Base-by-base conservation (phyloP, 1,140 invertebrate species). In the Manduca sexta region DNA sequence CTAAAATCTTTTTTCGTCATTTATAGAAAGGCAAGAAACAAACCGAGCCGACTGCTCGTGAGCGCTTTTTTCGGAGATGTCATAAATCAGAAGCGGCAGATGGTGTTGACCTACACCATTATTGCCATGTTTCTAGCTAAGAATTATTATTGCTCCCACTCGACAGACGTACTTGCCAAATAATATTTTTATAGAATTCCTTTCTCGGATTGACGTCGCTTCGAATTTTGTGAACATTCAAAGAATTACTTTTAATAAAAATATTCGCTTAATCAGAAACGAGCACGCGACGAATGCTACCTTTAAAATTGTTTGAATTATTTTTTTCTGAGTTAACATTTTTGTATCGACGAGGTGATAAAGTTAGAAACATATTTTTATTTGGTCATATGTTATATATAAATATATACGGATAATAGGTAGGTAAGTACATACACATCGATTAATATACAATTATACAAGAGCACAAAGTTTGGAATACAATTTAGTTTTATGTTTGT, bases 71-170 rank as follows among this genome's bases (percentile, higher is more conserved):
- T 59, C 56, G 45, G 42, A 59, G 56, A 64, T 69, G 61, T 72
- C 69, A 77, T 77, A 77, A 77, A 77, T 77, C 74, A 77, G 69
- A 56, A 62, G 71, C 65, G 57, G 64, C 74, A 77, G 66, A 77
- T 77, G 71, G 64, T 70, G 69, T 74, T 73, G 74, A 77, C 69
- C 70, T 69, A 54, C 52, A 72, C 73, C 63, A 73, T 74, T 77
- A 77, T 77, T 70, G 64, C 74, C 62, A 66, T 71, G 69, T 64
- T 69, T 54, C 69, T 58, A 71, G 59, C 70, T 64, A 68, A 74
- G 61, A 70, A 67, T 74, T 71, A 74, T 71, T 69, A 71, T 69
- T 66, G 56, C 60, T 46, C 52, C 60, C n/a, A n/a, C 49, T 47
- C 42, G 13, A 52, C 53, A 34, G n/a, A n/a, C n/a, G 16, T 51